These are phyloP conservation scores for Siderastrea siderea DNA, from an alignment of 92 coral and sea anemone genomes.

Conservation along the genomic window DNA sequence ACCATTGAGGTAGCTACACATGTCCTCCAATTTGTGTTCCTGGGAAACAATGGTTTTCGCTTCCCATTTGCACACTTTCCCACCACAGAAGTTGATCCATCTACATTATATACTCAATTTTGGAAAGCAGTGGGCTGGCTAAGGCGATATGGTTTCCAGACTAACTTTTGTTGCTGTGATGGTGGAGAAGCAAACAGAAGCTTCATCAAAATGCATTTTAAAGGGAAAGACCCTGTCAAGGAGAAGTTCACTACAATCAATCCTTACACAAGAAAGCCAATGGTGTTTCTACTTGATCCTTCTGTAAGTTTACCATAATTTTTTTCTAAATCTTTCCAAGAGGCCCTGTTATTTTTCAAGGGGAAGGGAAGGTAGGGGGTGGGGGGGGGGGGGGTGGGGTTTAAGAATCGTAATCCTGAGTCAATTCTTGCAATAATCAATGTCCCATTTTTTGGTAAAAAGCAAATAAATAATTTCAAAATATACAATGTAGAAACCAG, in stretches of 20 bases:
- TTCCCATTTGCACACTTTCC: slow-evolving; percentile 75
- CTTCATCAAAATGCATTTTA: slow-evolving; percentile 62
- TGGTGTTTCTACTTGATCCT: slow-evolving; percentile 54
- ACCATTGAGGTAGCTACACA: slow-evolving; percentile 46
- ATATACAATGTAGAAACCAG: too few species aligned
- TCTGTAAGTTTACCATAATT: slow-evolving; percentile 26
- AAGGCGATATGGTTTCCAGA: slow-evolving; percentile 21
- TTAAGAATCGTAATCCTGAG: too few species aligned
- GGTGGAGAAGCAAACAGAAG: slow-evolving; percentile 63
- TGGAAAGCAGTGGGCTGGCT: slow-evolving; percentile 64
- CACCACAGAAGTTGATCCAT: slow-evolving; percentile 47
- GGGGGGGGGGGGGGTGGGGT: too few species aligned
- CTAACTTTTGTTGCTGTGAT: slow-evolving; percentile 58
- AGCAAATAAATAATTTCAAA: too few species aligned
- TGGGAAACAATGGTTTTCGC: slow-evolving; percentile 61
- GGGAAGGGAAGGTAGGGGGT: too few species aligned
- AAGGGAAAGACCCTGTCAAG: slow-evolving; percentile 50
- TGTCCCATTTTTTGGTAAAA: too few species aligned
- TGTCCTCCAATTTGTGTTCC: slow-evolving; percentile 70
- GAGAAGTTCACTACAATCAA: slow-evolving; percentile 49
- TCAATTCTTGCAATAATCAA: too few species aligned
- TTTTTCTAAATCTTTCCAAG: too few species aligned
- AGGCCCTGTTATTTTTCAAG: too few species aligned
- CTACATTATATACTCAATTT: slow-evolving; percentile 37
- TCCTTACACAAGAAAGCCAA: slow-evolving; percentile 43